Evolutionary conservation across 2,113 vertebrate genomes (phyloP), one percentile per base, ranked within the genome.

Genomic region (Sarotherodon lohbergeri): DNA sequence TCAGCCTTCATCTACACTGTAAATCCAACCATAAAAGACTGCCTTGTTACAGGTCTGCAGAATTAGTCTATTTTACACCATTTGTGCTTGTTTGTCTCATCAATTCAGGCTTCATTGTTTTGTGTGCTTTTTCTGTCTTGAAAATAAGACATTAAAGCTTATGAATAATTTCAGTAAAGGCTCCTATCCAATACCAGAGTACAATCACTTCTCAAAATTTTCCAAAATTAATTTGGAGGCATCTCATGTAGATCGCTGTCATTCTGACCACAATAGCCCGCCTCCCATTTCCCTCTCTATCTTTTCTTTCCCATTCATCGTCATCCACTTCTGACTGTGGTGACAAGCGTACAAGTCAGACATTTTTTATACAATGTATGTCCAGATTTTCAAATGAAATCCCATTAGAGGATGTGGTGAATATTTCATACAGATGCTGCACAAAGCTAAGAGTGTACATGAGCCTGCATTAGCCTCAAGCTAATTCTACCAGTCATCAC

Each of bases 381-480:
- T 43, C 11, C 34, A 86, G 24, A 85, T 78, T 88, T 88, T 83
- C 27, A 89, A 84, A 55, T 34, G 2, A 80, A 82, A 48, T 81
- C 27, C 82, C 12, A 48, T 86, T 80, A 48, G 81, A 90, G 34
- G 46, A 78, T 13, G 46, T 79, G 8, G 83, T 89, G 81, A 90
- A 84, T 88, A 88, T 91, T 91, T 86, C 56, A 92, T 91, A 54
- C 57, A 9, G 59, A 78, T 56, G n/a, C 63, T 36, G 57, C 78
- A 80, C 43, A 83, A 22, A 32, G 86, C 52, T 52, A 11, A 66
- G 66, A 85, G 68, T 83, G 71, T 55, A 57, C 57, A 59, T 68
- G n/a, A 6, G 39, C 56, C 82, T 80, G 54, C 39, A 27, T 80
- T 61, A 78, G 78, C 88, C 83, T 86, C 39, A 1, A 57, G 89